These are phyloP conservation scores for Percopsis omiscomaycus DNA, from an alignment of 2,797 vertebrate species.

Conservation along the genomic window DNA sequence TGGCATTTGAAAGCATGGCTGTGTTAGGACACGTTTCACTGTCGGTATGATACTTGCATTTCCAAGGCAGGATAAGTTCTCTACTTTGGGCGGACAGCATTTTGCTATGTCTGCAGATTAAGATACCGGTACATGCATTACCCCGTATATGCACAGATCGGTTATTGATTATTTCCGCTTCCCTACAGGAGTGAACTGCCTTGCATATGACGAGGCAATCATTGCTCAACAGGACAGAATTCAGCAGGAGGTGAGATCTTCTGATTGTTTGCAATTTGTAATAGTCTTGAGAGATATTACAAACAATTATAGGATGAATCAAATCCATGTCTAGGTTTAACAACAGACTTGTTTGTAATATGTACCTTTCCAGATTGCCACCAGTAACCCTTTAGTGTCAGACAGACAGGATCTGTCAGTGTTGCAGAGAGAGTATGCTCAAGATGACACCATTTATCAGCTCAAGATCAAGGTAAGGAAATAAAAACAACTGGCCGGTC, in stretches of 20 bases:
- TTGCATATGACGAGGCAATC: slow-evolving; percentile 92
- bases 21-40: no score
- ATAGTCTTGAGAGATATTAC: not conserved
- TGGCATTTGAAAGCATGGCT: no score
- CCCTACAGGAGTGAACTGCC: slow-evolving; percentile 86
- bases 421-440: slow-evolving; percentile 87
- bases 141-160: no score
- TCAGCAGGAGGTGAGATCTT: slow-evolving; percentile 84
- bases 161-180: slow-evolving; percentile 6
- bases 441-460: slow-evolving; percentile 91
- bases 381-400: slow-evolving; percentile 91
- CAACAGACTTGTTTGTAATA: not conserved
- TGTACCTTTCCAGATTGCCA: slow-evolving; percentile 83
- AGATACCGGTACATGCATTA: not conserved
- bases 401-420: slow-evolving; percentile 88
- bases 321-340: not conserved
- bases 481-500: no score
- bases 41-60: no score
- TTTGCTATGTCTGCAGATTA: no score
- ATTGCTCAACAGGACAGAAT: slow-evolving; percentile 96
- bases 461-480: slow-evolving; percentile 86
- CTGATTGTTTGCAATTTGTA: not conserved
- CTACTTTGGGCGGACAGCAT: no score
- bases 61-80: no score
- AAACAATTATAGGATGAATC: not conserved